Conservation (phyloP, 2,797 vertebrate genomes). For the Sarcophilus harrisii region DNA sequence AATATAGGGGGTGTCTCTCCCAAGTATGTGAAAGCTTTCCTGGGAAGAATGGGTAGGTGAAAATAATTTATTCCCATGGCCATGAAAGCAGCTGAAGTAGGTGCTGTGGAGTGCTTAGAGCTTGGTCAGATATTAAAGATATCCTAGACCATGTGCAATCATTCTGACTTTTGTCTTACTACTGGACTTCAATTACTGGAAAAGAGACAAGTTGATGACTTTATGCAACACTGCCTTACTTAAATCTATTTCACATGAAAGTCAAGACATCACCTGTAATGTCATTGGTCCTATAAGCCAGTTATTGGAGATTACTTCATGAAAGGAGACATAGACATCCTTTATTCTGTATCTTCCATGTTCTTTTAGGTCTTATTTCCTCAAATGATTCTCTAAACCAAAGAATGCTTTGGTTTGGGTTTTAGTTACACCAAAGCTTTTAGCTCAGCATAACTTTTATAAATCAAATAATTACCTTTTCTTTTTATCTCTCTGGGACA, state of each 20-base stretch:
- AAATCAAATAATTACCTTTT: constrained; percentile 81
- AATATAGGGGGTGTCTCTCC: neutral
- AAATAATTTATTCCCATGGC: neutral
- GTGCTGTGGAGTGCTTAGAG: neutral
- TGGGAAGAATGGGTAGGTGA: neutral
- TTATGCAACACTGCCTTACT: neutral
- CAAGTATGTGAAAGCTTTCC: neutral
- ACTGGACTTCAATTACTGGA: neutral
- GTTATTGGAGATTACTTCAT: neutral
- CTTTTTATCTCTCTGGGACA: constrained; percentile 81
- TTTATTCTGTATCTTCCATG: constrained; percentile 78
- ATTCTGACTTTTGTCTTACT: neutral
- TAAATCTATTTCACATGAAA: neutral
- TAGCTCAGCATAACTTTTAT: constrained; percentile 76
- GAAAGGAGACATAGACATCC: neutral
- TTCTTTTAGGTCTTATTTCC: constrained; percentile 80
- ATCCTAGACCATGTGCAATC: neutral
- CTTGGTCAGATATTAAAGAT: neutral
- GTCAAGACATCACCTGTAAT: neutral
- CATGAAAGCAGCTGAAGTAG: neutral
- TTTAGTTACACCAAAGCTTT: constrained; percentile 74
- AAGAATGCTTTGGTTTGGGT: constrained; percentile 65
- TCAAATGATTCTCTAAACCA: constrained; percentile 81
- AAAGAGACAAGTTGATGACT: neutral
- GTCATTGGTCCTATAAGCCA: neutral